phyloP scores from a whole-genome alignment of 1,140 invertebrate genomes.

The Drosophila arizonae region DNA sequence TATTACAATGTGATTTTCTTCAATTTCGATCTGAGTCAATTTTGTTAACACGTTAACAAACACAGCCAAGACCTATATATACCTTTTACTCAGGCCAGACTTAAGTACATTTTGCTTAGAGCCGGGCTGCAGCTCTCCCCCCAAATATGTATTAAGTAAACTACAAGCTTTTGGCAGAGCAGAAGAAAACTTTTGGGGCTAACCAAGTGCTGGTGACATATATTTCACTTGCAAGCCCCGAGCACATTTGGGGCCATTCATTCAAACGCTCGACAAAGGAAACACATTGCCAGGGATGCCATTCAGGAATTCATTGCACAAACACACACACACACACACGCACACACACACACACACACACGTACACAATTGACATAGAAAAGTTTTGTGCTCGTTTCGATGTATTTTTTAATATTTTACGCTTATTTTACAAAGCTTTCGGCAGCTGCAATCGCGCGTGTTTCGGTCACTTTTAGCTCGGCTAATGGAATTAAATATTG shows the following conservation, averaged over 20 bases:
- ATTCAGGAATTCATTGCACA: background rate
- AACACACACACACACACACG: slow-evolving; percentile 1
- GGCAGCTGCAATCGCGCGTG: background rate
- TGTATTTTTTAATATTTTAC: slow-evolving; percentile 48
- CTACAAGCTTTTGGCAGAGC: background rate
- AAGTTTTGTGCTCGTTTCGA: slow-evolving; percentile 23
- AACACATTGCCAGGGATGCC: slow-evolving; percentile 9
- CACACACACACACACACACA: background rate
- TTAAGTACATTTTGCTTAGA: too few species aligned
- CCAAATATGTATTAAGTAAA: background rate
- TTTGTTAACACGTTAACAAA: too few species aligned
- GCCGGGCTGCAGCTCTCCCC: background rate
- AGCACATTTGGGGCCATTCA: slow-evolving; percentile 30
- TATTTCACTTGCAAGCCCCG: slow-evolving; percentile 40
- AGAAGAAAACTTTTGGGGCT: slow-evolving; percentile 21
- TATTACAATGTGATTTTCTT: too few species aligned
- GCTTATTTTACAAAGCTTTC: slow-evolving; percentile 23
- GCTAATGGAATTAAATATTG: slow-evolving; percentile 70
- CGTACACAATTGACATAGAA: slow-evolving; percentile 3
- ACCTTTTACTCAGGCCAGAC: background rate
- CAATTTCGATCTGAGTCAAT: too few species aligned
- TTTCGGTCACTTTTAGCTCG: slow-evolving; percentile 46
- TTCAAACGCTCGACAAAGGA: slow-evolving; percentile 34
- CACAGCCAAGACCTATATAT: background rate
- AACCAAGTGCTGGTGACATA: slow-evolving; percentile 48